These are phyloP conservation scores for Seira musarum DNA, from an alignment of 2,888 invertebrate species.

Conservation along the genomic window DNA sequence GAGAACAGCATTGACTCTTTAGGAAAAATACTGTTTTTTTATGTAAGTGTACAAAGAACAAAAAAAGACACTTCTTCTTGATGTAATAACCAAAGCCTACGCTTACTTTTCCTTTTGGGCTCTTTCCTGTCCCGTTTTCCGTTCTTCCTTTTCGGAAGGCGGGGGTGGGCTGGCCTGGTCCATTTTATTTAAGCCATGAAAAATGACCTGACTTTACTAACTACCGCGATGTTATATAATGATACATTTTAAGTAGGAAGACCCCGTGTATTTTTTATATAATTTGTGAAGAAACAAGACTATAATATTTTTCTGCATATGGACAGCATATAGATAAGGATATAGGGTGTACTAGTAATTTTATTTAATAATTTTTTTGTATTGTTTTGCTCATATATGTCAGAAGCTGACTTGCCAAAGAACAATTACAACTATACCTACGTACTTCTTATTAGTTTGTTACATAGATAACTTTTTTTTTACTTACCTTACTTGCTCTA, in stretches of 20 bases:
- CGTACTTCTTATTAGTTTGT: neutral
- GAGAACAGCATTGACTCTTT: constrained; percentile 40
- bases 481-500: constrained; percentile 31
- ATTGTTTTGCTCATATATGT: constrained; percentile 62
- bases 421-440: constrained; percentile 56
- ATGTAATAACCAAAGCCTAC: constrained; percentile 63
- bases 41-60: constrained; percentile 56
- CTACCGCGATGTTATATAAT: constrained; percentile 54
- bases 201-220: constrained; percentile 61
- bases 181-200: neutral
- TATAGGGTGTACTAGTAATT: constrained; percentile 1
- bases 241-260: constrained; percentile 36
- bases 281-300: constrained; percentile 45
- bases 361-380: constrained; percentile 31
- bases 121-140: no score
- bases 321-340: constrained; percentile 36
- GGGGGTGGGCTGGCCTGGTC: neutral
- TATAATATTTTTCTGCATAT: constrained; percentile 44
- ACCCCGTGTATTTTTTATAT: constrained; percentile 49
- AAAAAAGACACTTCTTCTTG: constrained; percentile 51
- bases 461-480: constrained; percentile 11
- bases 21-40: constrained; percentile 36
- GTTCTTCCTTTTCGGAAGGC: neutral
- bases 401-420: constrained; percentile 67
- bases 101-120: constrained; percentile 61